Conservation (phyloP, 37 sponge, comb jelly and placozoan genomes). For the Oscarella lobularis region DNA sequence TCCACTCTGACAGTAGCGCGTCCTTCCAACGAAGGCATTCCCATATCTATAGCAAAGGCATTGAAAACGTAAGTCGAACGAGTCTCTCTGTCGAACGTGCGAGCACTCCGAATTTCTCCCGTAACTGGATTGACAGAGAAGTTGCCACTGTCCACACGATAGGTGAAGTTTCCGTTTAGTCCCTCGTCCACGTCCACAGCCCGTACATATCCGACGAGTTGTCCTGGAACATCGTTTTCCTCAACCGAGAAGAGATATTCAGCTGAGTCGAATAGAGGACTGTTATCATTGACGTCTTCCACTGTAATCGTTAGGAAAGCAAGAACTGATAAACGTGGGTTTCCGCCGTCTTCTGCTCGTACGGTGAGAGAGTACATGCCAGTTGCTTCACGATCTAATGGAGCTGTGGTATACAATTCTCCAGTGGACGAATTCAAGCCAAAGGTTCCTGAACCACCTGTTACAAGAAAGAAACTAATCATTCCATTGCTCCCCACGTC, state of each 20-base stretch:
- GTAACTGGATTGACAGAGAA: background rate
- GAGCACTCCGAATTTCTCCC: background rate
- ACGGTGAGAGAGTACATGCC: conserved; percentile 1
- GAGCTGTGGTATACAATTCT: background rate
- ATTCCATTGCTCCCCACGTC: conserved; percentile 9
- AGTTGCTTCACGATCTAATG: conserved; percentile 8
- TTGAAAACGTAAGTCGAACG: background rate
- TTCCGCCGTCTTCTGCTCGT: background rate
- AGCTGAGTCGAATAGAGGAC: conserved; percentile 2
- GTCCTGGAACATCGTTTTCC: background rate
- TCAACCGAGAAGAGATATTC: conserved; percentile 1
- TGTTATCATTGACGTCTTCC: conserved; percentile 13
- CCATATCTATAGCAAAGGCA: conserved; percentile 10
- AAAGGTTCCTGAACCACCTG: background rate
- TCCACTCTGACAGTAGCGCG: background rate
- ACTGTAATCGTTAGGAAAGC: background rate
- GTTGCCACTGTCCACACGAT: background rate
- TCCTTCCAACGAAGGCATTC: background rate
- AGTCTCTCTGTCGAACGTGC: background rate
- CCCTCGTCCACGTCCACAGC: background rate
- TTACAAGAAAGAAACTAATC: background rate
- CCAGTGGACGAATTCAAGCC: conserved; percentile 4
- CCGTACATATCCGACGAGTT: background rate
- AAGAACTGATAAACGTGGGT: background rate
- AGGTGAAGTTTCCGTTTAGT: background rate